phyloP scores from a whole-genome alignment of 2,113 vertebrate species.

The Alectura lathami region DNA sequence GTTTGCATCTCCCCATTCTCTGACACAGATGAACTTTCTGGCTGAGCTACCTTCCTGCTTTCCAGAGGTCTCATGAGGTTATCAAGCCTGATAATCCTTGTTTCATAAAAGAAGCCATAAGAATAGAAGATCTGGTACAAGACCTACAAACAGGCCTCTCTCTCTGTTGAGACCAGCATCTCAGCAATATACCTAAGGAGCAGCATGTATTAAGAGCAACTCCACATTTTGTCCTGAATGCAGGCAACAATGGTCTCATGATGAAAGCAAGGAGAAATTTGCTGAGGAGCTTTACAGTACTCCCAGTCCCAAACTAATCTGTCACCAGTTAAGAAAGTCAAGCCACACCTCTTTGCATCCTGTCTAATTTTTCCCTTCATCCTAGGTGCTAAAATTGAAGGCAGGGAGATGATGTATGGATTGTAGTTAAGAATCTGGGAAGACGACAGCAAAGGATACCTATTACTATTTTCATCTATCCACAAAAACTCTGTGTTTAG shows the following conservation, averaged over 20 bases:
- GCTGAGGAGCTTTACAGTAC: background rate
- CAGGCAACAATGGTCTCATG: background rate
- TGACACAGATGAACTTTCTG: background rate
- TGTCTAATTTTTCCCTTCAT: rapidly evolving
- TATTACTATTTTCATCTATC: background rate
- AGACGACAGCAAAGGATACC: background rate
- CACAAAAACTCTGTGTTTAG: background rate
- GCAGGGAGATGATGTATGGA: background rate
- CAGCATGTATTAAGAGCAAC: background rate
- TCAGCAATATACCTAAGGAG: background rate
- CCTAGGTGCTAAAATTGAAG: background rate
- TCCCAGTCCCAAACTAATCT: background rate
- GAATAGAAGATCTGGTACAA: background rate
- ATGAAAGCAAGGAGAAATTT: background rate
- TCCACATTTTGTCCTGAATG: rapidly evolving
- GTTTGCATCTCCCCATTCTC: background rate
- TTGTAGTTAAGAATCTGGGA: background rate
- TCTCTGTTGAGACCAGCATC: background rate
- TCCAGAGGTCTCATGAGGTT: background rate
- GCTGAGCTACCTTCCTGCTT: background rate
- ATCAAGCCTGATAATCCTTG: background rate
- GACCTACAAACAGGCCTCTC: background rate
- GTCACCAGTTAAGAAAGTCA: background rate
- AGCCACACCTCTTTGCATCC: background rate
- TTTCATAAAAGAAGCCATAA: background rate